Percentiles rank a stretch among this genome's conserved stretches.
phyloP scores from a whole-genome alignment of 2,888 invertebrate genomes.

The Tetragonisca angustula region DNA sequence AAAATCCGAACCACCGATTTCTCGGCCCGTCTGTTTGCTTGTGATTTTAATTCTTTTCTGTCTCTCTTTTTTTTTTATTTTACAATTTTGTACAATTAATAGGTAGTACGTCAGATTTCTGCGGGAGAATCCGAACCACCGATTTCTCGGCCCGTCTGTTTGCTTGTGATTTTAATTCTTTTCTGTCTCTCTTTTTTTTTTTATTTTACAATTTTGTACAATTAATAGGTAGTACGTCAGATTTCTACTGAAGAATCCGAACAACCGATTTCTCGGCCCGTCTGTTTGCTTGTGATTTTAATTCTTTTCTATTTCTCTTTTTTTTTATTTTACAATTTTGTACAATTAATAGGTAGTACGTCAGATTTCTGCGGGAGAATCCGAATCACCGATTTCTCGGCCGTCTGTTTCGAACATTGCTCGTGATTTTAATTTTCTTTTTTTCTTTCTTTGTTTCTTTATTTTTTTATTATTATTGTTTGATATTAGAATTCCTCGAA shows the following conservation, averaged over 20 bases:
- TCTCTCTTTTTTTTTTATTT: too few relatives aligned
- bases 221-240: too few relatives aligned
- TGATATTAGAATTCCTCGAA: too few relatives aligned
- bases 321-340: too few relatives aligned
- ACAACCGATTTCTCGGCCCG: neutral
- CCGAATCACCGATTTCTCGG: neutral
- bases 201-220: too few relatives aligned
- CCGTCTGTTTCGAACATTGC: neutral
- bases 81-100: too few relatives aligned
- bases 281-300: neutral
- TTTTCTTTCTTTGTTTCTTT: neutral
- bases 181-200: rapidly evolving
- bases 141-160: neutral
- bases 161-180: neutral
- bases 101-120: too few relatives aligned
- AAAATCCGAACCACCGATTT: neutral
- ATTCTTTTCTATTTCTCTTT: rapidly evolving
- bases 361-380: neutral
- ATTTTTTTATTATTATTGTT: too few relatives aligned
- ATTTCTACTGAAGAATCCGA: constrained; percentile 23
- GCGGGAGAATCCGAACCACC: neutral
- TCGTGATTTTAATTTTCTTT: neutral
- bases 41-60: neutral
- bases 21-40: neutral
- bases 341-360: too few relatives aligned